Conservation (phyloP, 2,888 invertebrate genomes). For the Furcula furcula region DNA sequence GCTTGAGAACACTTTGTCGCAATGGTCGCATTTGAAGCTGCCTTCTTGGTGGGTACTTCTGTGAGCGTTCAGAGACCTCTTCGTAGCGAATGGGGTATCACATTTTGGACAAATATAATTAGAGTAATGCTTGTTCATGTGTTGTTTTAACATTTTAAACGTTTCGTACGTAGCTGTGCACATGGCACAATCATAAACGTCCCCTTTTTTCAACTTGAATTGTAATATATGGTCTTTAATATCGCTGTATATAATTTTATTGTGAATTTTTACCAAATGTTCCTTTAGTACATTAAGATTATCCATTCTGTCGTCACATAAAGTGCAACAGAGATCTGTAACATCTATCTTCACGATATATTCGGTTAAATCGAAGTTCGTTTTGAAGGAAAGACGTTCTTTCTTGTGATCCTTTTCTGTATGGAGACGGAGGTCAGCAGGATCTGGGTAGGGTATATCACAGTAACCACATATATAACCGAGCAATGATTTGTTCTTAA, state of each 20-base stretch:
- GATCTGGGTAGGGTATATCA: slow-evolving; percentile 51
- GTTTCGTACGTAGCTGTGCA: slow-evolving; percentile 64
- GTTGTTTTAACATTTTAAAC: slow-evolving; percentile 69
- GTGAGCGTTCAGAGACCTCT: slow-evolving; percentile 56
- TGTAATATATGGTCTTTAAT: slow-evolving; percentile 64
- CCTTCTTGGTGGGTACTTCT: slow-evolving; percentile 55
- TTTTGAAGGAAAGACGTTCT: slow-evolving; percentile 47
- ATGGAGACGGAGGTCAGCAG: slow-evolving; percentile 43
- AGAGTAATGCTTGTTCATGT: slow-evolving; percentile 67
- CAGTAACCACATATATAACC: slow-evolving; percentile 66
- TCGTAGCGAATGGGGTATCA: slow-evolving; percentile 56
- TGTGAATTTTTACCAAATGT: slow-evolving; percentile 50
- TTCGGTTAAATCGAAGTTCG: slow-evolving; percentile 48
- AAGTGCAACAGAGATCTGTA: slow-evolving; percentile 40
- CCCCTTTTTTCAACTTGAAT: slow-evolving; percentile 62
- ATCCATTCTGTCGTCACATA: slow-evolving; percentile 43
- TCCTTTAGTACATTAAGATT: slow-evolving; percentile 44
- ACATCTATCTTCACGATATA: slow-evolving; percentile 58
- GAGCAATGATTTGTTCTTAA: slow-evolving; percentile 54
- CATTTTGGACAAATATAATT: slow-evolving; percentile 60
- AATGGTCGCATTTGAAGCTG: slow-evolving; percentile 62
- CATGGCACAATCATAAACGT: slow-evolving; percentile 58
- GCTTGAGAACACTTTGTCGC: slow-evolving; percentile 62
- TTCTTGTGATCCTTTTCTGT: slow-evolving; percentile 43
- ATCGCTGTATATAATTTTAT: slow-evolving; percentile 46